These are phyloP conservation scores for Sigmodon hispidus DNA, from an alignment of 2,113 vertebrate genomes.

Conservation along the genomic window DNA sequence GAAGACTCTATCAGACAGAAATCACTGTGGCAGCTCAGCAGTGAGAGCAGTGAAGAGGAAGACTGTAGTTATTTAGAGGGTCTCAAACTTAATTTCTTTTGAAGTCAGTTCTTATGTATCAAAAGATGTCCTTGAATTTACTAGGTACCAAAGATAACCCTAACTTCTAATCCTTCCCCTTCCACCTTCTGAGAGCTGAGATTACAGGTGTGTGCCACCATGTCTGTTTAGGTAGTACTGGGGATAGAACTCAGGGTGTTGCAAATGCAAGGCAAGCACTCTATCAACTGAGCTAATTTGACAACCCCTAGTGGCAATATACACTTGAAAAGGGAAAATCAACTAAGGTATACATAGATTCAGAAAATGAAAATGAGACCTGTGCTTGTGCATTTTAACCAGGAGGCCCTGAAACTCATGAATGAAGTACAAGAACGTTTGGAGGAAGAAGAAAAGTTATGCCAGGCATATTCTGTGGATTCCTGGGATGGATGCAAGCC, in stretches of 20 bases:
- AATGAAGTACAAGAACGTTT: conserved; percentile 92
- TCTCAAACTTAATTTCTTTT: background rate
- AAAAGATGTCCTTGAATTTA: background rate
- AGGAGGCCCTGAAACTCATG: conserved; percentile 90
- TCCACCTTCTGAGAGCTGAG: background rate
- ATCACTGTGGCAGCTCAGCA: background rate
- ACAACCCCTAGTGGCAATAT: background rate
- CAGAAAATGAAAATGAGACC: background rate
- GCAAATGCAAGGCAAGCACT: background rate
- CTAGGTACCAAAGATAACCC: background rate
- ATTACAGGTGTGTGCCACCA: no score
- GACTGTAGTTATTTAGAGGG: background rate
- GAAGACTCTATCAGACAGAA: background rate
- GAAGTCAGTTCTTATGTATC: background rate
- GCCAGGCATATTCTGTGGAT: conserved; percentile 86
- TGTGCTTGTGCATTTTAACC: conserved; percentile 65
- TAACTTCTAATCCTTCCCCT: background rate
- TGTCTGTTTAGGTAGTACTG: background rate
- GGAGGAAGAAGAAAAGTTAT: conserved; percentile 90
- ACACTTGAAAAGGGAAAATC: background rate
- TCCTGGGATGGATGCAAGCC: conserved; percentile 91
- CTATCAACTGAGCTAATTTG: background rate
- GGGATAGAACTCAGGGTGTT: background rate
- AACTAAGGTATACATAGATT: background rate
- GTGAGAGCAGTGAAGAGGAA: background rate